These are phyloP conservation scores for Acropora yongei DNA, from an alignment of 64 coral and sea anemone genomes.

Conservation along the genomic window DNA sequence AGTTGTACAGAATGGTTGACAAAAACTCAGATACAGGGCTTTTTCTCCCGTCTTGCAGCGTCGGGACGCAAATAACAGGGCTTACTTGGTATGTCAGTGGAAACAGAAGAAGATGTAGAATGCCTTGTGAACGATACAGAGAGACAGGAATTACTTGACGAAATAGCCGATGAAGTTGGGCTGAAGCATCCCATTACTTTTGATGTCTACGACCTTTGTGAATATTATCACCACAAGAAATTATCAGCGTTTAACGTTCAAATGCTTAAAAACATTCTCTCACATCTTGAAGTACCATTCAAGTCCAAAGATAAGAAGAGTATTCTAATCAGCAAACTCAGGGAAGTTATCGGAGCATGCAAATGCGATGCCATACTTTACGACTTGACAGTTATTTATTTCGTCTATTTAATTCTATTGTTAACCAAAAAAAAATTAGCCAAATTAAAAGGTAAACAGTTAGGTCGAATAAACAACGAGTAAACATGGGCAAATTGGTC, in stretches of 20 bases:
- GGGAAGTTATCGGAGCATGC: not conserved
- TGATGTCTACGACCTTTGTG: constrained; percentile 70
- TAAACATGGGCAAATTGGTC: no score
- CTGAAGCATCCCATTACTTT: constrained; percentile 57
- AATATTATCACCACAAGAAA: constrained; percentile 21
- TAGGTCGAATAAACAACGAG: no score
- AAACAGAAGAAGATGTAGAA: constrained; percentile 54
- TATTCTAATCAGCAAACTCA: constrained; percentile 24
- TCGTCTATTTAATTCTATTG: no score
- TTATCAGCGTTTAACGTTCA: constrained; percentile 36
- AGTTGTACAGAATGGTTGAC: no score
- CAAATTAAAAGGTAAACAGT: no score
- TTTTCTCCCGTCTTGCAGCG: constrained; percentile 33
- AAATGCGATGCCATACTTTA: not conserved
- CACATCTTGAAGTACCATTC: constrained; percentile 49
- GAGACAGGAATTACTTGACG: constrained; percentile 24
- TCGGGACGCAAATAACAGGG: constrained; percentile 21
- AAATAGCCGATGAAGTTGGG: constrained; percentile 36
- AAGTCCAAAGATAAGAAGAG: constrained; percentile 49
- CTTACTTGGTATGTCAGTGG: constrained; percentile 23
- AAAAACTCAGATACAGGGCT: constrained; percentile 49
- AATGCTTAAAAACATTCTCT: constrained; percentile 51
- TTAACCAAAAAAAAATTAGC: no score
- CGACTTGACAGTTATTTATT: not conserved
- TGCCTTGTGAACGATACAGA: constrained; percentile 39